Evolutionary conservation across 2,797 vertebrate genomes (phyloP).

Genomic region (Diglossa cyanea): DNA sequence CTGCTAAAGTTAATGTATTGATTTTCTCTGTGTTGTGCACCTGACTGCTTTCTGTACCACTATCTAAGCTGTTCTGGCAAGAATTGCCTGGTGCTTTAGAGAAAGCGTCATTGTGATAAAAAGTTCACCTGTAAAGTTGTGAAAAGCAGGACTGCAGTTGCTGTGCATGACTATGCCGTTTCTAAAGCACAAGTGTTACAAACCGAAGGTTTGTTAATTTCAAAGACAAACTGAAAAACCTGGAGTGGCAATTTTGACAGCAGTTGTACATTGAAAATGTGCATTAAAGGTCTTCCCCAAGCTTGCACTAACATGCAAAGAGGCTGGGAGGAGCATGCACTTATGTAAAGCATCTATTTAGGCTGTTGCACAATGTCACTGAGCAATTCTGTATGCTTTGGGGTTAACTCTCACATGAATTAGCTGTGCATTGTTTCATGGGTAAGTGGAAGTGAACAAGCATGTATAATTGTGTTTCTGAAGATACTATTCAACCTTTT

Average conservation of each 20-base stretch:
- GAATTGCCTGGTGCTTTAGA: background rate
- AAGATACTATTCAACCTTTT: constrained; percentile 24
- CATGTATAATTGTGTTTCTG: constrained; percentile 14
- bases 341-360: background rate
- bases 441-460: constrained; percentile 21
- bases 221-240: background rate
- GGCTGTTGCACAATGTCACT: background rate
- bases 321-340: background rate
- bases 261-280: background rate
- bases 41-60: background rate
- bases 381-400: background rate
- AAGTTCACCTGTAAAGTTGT: background rate
- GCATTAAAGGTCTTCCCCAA: background rate
- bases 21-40: background rate
- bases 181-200: background rate
- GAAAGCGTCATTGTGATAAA: background rate
- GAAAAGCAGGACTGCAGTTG: background rate
- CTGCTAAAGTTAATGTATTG: background rate
- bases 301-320: background rate
- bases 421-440: constrained; percentile 21
- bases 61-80: background rate
- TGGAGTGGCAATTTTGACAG: background rate
- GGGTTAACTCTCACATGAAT: background rate
- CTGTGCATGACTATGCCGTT: background rate
- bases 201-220: background rate